These are phyloP conservation scores for Triplophysa yarkandensis DNA, from an alignment of 2,797 vertebrate species.

Conservation along the genomic window DNA sequence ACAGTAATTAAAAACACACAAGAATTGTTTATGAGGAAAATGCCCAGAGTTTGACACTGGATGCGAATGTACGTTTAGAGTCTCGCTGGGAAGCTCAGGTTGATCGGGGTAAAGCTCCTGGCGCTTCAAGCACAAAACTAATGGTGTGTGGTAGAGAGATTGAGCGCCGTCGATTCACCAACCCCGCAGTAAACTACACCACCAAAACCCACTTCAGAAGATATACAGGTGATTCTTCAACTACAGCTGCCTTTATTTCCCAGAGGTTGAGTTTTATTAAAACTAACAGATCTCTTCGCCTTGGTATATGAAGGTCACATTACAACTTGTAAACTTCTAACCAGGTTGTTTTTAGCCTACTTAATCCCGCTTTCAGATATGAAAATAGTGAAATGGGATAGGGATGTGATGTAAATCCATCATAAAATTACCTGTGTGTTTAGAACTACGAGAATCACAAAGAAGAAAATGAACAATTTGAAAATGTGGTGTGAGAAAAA, in stretches of 20 bases:
- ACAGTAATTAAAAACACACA: constrained; percentile 30
- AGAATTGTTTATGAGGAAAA: neutral
- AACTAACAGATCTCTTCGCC: neutral
- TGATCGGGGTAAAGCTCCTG: neutral
- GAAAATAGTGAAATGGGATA: neutral
- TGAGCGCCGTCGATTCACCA: neutral
- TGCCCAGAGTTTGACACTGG: neutral
- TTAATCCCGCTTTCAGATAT: neutral
- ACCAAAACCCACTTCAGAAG: constrained; percentile 1
- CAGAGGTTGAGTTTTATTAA: neutral
- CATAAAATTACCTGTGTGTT: neutral
- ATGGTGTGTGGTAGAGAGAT: neutral
- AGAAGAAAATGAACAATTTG: neutral
- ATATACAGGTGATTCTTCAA: neutral
- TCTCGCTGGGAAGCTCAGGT: neutral
- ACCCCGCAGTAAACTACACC: constrained; percentile 15
- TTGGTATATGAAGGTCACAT: neutral
- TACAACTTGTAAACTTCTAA: neutral
- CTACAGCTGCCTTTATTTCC: neutral
- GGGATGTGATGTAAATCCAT: neutral
- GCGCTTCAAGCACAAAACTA: neutral
- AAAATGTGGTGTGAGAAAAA: neutral
- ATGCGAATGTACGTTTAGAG: neutral
- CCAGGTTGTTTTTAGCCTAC: neutral
- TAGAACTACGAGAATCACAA: neutral